Evolutionary conservation across 2,797 vertebrate species (phyloP).

Genomic region (Rhinella marina): DNA sequence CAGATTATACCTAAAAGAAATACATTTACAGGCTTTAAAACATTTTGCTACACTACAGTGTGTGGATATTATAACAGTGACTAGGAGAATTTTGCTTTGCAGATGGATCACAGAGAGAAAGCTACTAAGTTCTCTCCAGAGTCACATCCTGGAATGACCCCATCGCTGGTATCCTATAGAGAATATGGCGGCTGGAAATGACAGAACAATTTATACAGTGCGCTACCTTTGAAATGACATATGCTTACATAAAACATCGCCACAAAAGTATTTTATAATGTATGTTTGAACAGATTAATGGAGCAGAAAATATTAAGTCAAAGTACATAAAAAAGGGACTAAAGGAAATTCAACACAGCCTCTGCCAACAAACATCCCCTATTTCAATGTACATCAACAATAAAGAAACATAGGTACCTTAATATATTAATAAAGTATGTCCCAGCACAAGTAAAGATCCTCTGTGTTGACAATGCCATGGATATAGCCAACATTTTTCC

Average conservation of each 20-base stretch:
- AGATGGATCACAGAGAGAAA: background rate
- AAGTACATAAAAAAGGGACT: background rate
- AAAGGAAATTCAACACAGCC: background rate
- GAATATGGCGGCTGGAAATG: conserved; percentile 18
- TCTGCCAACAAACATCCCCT: background rate
- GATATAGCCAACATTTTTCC: no score
- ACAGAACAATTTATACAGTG: conserved; percentile 21
- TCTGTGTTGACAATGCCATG: no score
- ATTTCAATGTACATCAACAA: background rate
- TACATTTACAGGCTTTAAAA: background rate
- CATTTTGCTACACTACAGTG: background rate
- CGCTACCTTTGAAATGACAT: conserved; percentile 6
- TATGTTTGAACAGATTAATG: conserved; percentile 16
- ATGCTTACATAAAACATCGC: background rate
- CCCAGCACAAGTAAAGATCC: no score
- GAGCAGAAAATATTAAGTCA: conserved; percentile 21
- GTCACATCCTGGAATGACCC: background rate
- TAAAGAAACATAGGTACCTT: no score
- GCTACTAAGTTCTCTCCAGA: background rate
- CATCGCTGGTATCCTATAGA: background rate
- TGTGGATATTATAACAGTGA: no score
- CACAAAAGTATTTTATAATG: background rate
- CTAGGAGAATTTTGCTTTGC: background rate
- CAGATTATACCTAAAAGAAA: background rate
- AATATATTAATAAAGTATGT: no score